Base-by-base conservation (phyloP, 2,113 vertebrate genomes). In the Hippopotamus amphibius region DNA sequence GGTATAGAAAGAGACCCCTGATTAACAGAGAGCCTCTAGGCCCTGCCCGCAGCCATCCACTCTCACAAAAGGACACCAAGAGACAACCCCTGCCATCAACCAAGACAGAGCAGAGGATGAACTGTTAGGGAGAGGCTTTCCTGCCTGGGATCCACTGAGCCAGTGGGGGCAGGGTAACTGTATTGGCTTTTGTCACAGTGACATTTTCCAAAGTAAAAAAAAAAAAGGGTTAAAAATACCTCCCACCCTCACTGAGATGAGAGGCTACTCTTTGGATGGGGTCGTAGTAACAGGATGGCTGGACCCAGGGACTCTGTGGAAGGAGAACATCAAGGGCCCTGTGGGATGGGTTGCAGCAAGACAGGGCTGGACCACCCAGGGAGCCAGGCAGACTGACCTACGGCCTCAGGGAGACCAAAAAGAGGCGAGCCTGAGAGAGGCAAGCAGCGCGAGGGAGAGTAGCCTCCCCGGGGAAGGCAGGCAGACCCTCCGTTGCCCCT, bases 141-240 rank as follows among this genome's bases (percentile, higher is more conserved):
- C 72, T 80, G 55, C 50, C 84, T 90, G 61, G 69, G 81, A 63
- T 86, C 50, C 14, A 2, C 22, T n/a, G 48, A 71, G 89, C 71
- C 24, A 68, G 74, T 86, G 4, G 24, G 37, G 50, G 17, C 22
- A 46, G 74, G 79, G 48, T 26, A 71, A 87, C 63, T 28, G 26
- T 55, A 61, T n/a, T 41, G 22, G 72, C 66, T 97, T 92, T 79
- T 74, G 63, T 93, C 95, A 97, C 93, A 96, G 97, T 93, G 97
- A 96, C 14, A 94, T 80, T 96, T 97, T 97, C 87, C 82, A 81
- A 72, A 98, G 65, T 95, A 61, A 93, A 95, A 97, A 96, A 95
- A 95, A 53, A 91, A 95, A 97, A 92, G 19, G 11, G 26, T 90
- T 97, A 95, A 96, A 96, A 96, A 86, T 50, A 57, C n/a, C 76